Evolutionary conservation across 2,113 vertebrate genomes (phyloP), one percentile per base, ranked within the genome.

Genomic region (Castor canadensis): DNA sequence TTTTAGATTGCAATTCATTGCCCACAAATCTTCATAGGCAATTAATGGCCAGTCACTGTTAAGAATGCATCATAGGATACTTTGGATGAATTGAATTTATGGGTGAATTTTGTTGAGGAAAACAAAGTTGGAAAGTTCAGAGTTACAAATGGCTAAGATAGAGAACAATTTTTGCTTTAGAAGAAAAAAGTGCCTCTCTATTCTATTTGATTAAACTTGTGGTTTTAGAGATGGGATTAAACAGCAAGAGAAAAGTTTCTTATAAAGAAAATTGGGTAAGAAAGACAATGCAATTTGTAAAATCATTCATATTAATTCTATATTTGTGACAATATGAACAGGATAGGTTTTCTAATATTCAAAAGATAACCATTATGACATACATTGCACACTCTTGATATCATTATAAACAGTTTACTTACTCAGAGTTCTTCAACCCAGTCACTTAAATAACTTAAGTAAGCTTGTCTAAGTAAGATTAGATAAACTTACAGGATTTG

Each of bases 101-200:
- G 75, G 43, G 67, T 58, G 16, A 77, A 95, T 93, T 92, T 66
- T 9, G 87, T 93, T 97, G 83, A 97, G 13, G 2, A 92, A 96
- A 96, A 93, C 4, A 58, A 89, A 84, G 82, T 80, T 77, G 64
- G 26, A 28, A 15, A 87, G 45, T 40, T 87, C 11, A 82, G 30
- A 38, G 6, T 4, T 43, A 92, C 54, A 85, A 80, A 94, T 11
- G 30, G 49, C 9, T 71, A 52, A 94, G 52, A 54, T 17, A 85
- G 2, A 47, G 12, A 91, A 38, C 40, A 71, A 83, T 56, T 58
- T 79, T 11, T 87, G 77, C 52, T 64, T 75, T 49, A 76, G 38
- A 5, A 0, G 0, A 54, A 56, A 47, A 69, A 43, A 35, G 9
- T 1, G 2, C 40, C 28, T 12, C 16, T 86, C 43, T 72, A 9